Percentiles rank a stretch among this genome's conserved stretches.
Conservation (phyloP, 1,140 invertebrate genomes). For the Ericerus pela region DNA sequence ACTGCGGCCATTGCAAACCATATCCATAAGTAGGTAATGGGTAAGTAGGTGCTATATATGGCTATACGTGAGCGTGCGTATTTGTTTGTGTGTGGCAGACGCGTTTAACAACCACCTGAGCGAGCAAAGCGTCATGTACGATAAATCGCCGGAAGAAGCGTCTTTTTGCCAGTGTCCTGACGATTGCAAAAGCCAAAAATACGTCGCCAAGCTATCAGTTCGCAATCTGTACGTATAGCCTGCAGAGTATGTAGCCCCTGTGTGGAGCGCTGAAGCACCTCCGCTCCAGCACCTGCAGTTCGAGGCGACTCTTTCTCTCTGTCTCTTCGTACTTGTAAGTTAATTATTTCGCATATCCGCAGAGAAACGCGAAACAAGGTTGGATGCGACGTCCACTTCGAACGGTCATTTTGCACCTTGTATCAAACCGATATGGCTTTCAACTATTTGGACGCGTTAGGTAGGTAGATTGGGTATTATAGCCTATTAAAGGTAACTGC, state of each 20-base stretch:
- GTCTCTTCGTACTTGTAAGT: not conserved
- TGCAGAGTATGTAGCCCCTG: no score
- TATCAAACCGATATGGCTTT: conserved; percentile 25
- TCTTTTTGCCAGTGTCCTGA: conserved; percentile 20
- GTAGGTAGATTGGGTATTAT: conserved; percentile 16
- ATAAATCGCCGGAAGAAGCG: conserved; percentile 12
- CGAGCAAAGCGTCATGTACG: not conserved
- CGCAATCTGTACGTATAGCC: conserved; percentile 12
- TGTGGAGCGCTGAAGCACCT: no score
- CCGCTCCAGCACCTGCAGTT: no score
- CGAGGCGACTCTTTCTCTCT: no score
- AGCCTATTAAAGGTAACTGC: no score
- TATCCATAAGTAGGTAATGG: not conserved
- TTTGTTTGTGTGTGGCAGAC: conserved; percentile 6
- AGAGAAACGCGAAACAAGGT: conserved; percentile 10
- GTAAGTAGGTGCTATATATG: not conserved
- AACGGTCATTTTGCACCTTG: conserved; percentile 16
- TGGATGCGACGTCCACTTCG: conserved; percentile 22
- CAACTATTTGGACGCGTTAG: conserved; percentile 24
- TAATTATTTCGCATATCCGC: not conserved
- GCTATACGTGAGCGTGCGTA: conserved; percentile 21
- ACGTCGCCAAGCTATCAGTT: conserved; percentile 34
- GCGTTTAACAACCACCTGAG: conserved; percentile 1
- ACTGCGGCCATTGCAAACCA: not conserved
- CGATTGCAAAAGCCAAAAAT: conserved; percentile 23